Conservation (phyloP, 1,140 invertebrate genomes). For the Drosophila kurseongensis region DNA sequence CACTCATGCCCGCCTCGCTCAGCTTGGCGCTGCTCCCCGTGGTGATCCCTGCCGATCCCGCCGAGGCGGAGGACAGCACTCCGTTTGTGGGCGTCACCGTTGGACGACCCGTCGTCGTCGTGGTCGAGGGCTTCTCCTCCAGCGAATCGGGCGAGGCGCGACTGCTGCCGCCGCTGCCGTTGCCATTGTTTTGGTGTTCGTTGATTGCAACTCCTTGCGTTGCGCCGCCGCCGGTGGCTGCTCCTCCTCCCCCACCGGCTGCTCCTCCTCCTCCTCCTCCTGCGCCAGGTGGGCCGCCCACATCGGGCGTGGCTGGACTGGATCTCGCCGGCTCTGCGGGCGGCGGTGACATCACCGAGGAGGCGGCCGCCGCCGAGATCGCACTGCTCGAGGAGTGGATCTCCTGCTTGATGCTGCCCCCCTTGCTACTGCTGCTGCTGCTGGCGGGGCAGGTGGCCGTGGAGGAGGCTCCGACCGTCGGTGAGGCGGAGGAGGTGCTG, state of each 20-base stretch:
- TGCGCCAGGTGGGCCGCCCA: constrained; percentile 1
- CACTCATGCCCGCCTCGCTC: constrained; percentile 68
- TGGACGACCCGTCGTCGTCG: constrained; percentile 45
- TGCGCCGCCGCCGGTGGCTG: constrained; percentile 11
- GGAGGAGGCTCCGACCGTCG: constrained; percentile 28
- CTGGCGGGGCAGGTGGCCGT: constrained; percentile 47
- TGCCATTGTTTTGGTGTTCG: constrained; percentile 79
- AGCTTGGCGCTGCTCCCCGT: constrained; percentile 19
- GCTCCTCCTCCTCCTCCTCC: neutral
- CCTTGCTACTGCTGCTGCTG: constrained; percentile 38
- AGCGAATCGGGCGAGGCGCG: constrained; percentile 80
- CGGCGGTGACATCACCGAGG: constrained; percentile 83
- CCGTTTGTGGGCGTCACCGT: constrained; percentile 63
- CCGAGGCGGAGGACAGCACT: constrained; percentile 30
- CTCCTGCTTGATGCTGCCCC: constrained; percentile 67
- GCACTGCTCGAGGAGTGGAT: constrained; percentile 77
- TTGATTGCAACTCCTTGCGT: constrained; percentile 29
- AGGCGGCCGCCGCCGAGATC: constrained; percentile 65
- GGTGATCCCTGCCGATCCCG: neutral
- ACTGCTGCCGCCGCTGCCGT: constrained; percentile 67
- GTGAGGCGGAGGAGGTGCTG: constrained; percentile 27
- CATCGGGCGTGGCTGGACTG: constrained; percentile 4
- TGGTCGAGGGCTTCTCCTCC: constrained; percentile 79
- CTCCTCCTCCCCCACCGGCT: neutral
- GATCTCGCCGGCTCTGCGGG: constrained; percentile 58